These are phyloP conservation scores for Epirrita christyi DNA, from an alignment of 2,888 invertebrate species.

Conservation along the genomic window DNA sequence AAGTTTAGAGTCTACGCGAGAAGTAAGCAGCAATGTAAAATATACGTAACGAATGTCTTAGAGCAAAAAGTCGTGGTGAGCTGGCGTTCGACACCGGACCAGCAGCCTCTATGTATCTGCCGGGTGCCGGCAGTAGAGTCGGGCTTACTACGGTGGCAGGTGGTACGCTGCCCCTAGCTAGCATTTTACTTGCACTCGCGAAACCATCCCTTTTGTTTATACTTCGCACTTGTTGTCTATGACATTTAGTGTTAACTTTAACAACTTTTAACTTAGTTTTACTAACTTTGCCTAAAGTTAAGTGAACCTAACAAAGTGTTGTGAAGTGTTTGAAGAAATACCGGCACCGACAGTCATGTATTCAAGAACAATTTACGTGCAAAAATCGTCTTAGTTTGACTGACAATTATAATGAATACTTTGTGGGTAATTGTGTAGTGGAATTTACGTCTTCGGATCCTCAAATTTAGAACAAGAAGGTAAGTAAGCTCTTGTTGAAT, in stretches of 20 bases:
- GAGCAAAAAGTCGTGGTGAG: slow-evolving; percentile 46
- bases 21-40: slow-evolving; percentile 41
- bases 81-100: slow-evolving; percentile 65
- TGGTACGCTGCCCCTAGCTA: slow-evolving; percentile 62
- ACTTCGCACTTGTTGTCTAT: slow-evolving; percentile 66
- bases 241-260: slow-evolving; percentile 44
- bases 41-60: neutral
- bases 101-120: slow-evolving; percentile 53
- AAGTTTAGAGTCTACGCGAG: neutral
- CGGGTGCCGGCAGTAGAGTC: slow-evolving; percentile 74
- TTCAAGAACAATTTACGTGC: slow-evolving; percentile 76
- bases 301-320: slow-evolving; percentile 58
- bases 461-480: slow-evolving; percentile 53
- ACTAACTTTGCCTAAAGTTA: slow-evolving; percentile 45
- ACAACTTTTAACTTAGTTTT: slow-evolving; percentile 37
- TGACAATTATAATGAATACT: slow-evolving; percentile 64
- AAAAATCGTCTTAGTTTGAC: slow-evolving; percentile 64
- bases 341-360: slow-evolving; percentile 68
- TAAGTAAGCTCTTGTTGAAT: slow-evolving; percentile 16
- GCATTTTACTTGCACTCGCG: slow-evolving; percentile 71
- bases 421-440: slow-evolving; percentile 61
- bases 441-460: slow-evolving; percentile 41
- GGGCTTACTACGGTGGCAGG: slow-evolving; percentile 76
- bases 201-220: slow-evolving; percentile 71
- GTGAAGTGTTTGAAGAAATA: slow-evolving; percentile 75